These are phyloP conservation scores for Bettongia penicillata DNA, from an alignment of 2,113 vertebrate species.

Conservation along the genomic window DNA sequence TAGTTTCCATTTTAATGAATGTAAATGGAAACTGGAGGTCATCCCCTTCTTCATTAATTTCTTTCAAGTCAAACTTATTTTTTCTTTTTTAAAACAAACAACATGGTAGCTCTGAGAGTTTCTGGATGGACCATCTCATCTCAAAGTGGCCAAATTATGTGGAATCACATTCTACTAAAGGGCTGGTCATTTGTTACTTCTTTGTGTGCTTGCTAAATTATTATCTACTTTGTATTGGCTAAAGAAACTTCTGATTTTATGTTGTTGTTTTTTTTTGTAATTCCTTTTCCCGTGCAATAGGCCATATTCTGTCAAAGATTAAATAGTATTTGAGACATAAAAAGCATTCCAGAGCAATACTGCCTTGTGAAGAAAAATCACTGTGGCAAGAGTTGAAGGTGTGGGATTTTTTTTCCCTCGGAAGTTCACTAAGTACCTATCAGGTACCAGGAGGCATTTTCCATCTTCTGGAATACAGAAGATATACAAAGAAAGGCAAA, in stretches of 20 bases:
- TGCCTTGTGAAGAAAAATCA: conserved; percentile 5
- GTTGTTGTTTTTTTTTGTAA: background rate
- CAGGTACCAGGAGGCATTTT: background rate
- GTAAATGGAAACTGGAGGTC: background rate
- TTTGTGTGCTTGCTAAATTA: background rate
- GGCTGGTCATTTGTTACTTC: background rate
- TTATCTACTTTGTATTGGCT: background rate
- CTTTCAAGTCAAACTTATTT: background rate
- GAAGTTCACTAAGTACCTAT: background rate
- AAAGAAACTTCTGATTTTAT: background rate
- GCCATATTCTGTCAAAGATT: background rate
- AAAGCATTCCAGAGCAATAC: background rate
- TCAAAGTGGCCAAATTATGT: background rate
- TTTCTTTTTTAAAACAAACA: background rate
- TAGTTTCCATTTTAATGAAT: background rate
- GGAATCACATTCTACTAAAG: background rate
- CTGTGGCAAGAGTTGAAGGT: background rate
- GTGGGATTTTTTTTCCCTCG: background rate
- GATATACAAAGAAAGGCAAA: background rate
- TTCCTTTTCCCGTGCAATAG: conserved; percentile 16
- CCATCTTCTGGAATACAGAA: background rate
- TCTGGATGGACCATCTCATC: background rate
- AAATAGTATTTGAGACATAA: background rate
- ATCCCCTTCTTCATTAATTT: background rate
- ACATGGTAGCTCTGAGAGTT: background rate